Conservation (phyloP, 2,888 invertebrate genomes). For the Cheilosia urbana region DNA sequence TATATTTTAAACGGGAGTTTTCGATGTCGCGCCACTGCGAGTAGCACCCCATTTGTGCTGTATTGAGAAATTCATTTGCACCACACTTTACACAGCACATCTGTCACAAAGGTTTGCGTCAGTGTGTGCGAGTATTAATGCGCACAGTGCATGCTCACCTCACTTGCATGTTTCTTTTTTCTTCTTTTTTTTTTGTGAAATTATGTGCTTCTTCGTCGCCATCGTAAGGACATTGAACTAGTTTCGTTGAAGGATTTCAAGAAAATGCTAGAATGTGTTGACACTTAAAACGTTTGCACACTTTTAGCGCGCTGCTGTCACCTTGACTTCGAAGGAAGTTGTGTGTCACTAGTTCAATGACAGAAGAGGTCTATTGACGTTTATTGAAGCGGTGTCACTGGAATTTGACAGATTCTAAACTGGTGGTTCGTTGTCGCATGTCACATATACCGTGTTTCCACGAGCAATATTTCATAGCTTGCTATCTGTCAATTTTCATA, state of each 20-base stretch:
- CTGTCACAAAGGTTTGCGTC: slow-evolving; percentile 52
- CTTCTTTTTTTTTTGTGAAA: background rate
- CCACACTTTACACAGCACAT: slow-evolving; percentile 40
- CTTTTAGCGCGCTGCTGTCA: slow-evolving; percentile 13
- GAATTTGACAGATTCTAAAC: no score
- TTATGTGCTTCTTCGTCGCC: background rate
- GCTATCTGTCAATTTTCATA: no score
- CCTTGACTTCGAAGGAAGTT: slow-evolving; percentile 4
- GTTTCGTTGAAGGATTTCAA: slow-evolving; percentile 41
- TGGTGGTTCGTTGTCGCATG: no score
- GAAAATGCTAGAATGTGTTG: slow-evolving; percentile 28
- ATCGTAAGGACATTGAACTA: slow-evolving; percentile 66
- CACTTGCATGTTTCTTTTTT: slow-evolving; percentile 15
- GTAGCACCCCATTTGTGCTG: slow-evolving; percentile 46
- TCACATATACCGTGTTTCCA: no score
- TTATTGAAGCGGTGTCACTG: no score
- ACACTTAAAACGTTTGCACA: slow-evolving; percentile 20
- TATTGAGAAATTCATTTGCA: slow-evolving; percentile 45
- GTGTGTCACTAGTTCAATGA: background rate
- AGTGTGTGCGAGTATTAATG: slow-evolving; percentile 31
- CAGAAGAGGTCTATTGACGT: no score
- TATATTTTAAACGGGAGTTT: slow-evolving; percentile 30
- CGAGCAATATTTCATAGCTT: no score
- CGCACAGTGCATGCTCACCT: slow-evolving; percentile 37
- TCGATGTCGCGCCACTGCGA: slow-evolving; percentile 36